Evolutionary conservation across 2,888 invertebrate species (phyloP).

Genomic region (Lycophotia porphyrea): DNA sequence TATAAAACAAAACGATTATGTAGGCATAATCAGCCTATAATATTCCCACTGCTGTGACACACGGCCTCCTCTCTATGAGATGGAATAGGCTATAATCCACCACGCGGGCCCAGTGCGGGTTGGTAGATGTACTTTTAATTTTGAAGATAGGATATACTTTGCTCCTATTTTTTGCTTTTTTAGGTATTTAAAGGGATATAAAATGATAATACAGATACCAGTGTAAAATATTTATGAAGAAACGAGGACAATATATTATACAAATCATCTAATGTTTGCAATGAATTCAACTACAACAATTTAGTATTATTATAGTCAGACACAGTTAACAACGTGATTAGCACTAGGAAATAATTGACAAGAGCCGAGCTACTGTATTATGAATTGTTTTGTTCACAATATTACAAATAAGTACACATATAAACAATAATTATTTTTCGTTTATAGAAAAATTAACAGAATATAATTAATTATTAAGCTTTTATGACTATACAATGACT

Average conservation of each 20-base stretch:
- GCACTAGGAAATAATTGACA: slow-evolving; percentile 84
- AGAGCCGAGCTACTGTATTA: slow-evolving; percentile 73
- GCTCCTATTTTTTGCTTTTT: background rate
- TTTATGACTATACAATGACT: slow-evolving; percentile 68
- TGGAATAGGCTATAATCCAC: too few species aligned
- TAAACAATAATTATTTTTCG: slow-evolving; percentile 62
- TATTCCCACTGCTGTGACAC: too few species aligned
- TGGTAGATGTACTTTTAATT: too few species aligned
- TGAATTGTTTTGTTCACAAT: slow-evolving; percentile 66
- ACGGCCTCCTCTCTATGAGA: too few species aligned
- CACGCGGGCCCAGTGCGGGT: too few species aligned
- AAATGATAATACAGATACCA: slow-evolving; percentile 73
- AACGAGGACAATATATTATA: slow-evolving; percentile 89
- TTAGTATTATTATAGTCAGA: slow-evolving; percentile 79
- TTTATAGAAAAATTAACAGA: slow-evolving; percentile 62
- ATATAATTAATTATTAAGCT: slow-evolving; percentile 68
- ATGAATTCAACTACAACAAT: slow-evolving; percentile 87
- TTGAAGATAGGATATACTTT: background rate
- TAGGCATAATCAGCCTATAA: too few species aligned
- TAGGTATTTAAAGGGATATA: background rate
- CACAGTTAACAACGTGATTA: slow-evolving; percentile 80
- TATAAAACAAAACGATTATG: too few species aligned
- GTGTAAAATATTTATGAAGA: slow-evolving; percentile 90
- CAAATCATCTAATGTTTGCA: slow-evolving; percentile 86
- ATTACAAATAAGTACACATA: slow-evolving; percentile 66